Percentiles rank a stretch among this genome's conserved stretches.
Evolutionary conservation across 1,140 invertebrate genomes (phyloP).

Genomic region (Vanessa atalanta): DNA sequence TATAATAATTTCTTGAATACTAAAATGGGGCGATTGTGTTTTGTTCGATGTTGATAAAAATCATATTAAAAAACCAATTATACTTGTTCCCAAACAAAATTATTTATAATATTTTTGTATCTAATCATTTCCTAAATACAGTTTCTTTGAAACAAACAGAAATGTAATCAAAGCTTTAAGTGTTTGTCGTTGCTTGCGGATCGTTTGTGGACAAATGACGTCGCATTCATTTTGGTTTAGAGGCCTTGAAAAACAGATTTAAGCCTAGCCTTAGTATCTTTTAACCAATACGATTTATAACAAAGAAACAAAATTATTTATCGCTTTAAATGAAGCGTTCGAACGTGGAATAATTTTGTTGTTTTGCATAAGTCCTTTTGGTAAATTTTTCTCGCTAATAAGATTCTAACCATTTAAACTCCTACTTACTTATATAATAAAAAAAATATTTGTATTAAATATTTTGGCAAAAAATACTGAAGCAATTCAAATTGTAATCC

Average conservation of each 20-base stretch:
- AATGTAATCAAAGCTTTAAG: neutral
- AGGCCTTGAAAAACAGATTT: neutral
- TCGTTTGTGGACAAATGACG: conserved; percentile 4
- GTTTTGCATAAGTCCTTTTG: neutral
- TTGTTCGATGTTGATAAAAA: too few species aligned
- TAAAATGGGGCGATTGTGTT: too few species aligned
- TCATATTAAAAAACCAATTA: too few species aligned
- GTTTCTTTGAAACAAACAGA: neutral
- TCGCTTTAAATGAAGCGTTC: neutral
- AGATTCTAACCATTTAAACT: too few species aligned
- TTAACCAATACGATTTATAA: neutral
- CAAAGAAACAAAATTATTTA: neutral
- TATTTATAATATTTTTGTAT: neutral
- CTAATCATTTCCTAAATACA: neutral
- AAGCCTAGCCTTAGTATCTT: neutral
- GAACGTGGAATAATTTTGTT: neutral
- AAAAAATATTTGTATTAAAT: too few species aligned
- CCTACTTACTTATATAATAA: too few species aligned
- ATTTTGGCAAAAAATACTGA: too few species aligned
- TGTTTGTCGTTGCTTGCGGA: neutral
- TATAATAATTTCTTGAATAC: too few species aligned
- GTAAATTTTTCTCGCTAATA: neutral
- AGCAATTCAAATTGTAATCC: too few species aligned
- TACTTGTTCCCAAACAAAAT: too few species aligned
- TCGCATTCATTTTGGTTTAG: neutral